These are phyloP conservation scores for Zaprionus tsacasi DNA, from an alignment of 1,140 invertebrate species.

Conservation along the genomic window DNA sequence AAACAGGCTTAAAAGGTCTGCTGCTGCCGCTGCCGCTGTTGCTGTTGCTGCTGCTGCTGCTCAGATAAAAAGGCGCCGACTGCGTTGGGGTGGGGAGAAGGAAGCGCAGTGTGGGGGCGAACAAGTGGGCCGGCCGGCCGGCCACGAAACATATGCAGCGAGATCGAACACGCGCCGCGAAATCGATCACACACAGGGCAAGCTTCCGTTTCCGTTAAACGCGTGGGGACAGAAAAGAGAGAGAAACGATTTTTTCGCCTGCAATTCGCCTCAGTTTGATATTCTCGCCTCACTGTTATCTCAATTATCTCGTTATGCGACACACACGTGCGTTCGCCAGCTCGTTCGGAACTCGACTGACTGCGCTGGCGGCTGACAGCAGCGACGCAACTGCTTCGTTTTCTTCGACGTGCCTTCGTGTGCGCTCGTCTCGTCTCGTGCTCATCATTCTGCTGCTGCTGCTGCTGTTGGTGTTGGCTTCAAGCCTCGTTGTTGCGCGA, in stretches of 20 bases:
- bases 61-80: slow-evolving; percentile 69
- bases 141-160: slow-evolving; percentile 54
- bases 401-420: slow-evolving; percentile 1
- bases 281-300: not conserved
- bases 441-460: slow-evolving; percentile 14
- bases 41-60: not conserved
- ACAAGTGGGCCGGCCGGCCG: slow-evolving; percentile 71
- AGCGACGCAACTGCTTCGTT: slow-evolving; percentile 26
- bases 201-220: slow-evolving; percentile 10
- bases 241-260: not conserved
- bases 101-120: not conserved
- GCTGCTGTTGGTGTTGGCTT: slow-evolving; percentile 8
- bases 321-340: slow-evolving; percentile 70
- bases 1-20: slow-evolving; percentile 61
- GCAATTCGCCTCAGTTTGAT: slow-evolving; percentile 5
- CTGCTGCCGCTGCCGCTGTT: not conserved
- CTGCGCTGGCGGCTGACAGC: slow-evolving; percentile 17
- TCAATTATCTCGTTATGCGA: slow-evolving; percentile 35
- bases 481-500: slow-evolving; percentile 26
- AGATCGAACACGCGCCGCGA: slow-evolving; percentile 28
- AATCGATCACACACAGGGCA: slow-evolving; percentile 29
- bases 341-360: slow-evolving; percentile 79
- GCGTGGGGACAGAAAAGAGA: not conserved
- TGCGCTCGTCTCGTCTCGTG: slow-evolving; percentile 23
- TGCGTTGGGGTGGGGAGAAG: slow-evolving; percentile 15